These are phyloP conservation scores for Amblyopsis rosae DNA, from an alignment of 2,113 vertebrate species.

Conservation along the genomic window DNA sequence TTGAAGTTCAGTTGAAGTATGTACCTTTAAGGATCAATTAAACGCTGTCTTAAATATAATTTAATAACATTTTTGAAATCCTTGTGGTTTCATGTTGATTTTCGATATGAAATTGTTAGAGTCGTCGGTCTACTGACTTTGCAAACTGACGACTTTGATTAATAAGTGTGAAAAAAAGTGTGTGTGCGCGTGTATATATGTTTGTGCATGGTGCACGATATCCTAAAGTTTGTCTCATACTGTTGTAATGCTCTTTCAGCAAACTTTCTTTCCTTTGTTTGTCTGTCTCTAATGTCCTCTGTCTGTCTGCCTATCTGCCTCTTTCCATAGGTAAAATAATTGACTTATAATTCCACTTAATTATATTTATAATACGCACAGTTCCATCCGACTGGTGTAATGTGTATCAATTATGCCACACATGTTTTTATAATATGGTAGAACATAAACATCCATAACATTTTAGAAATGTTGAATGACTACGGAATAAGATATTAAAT, in stretches of 20 bases:
- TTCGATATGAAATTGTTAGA: too few relatives aligned
- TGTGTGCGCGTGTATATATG: not conserved
- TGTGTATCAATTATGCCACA: not conserved
- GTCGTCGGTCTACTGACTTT: too few relatives aligned
- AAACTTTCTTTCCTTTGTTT: slow-evolving; percentile 17
- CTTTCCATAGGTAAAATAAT: slow-evolving; percentile 19
- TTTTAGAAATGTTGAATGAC: not conserved
- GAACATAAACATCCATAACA: slow-evolving; percentile 34
- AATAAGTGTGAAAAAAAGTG: not conserved
- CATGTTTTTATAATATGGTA: slow-evolving; percentile 24
- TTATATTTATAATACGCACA: slow-evolving; percentile 3
- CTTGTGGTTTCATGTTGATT: too few relatives aligned
- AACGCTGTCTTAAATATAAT: too few relatives aligned
- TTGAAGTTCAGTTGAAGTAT: too few relatives aligned
- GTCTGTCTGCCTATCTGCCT: slow-evolving; percentile 17
- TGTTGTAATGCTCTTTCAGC: slow-evolving; percentile 33
- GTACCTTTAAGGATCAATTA: too few relatives aligned
- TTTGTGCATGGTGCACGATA: not conserved
- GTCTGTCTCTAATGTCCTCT: slow-evolving; percentile 19
- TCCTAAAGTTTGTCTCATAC: slow-evolving; percentile 23
- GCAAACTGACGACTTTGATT: too few relatives aligned
- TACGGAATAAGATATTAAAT: not conserved
- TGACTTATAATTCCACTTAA: slow-evolving; percentile 15
- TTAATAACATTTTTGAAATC: too few relatives aligned
- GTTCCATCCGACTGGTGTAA: slow-evolving; percentile 30